phyloP scores from a whole-genome alignment of 2,113 vertebrate species.

The Psettodes erumei region DNA sequence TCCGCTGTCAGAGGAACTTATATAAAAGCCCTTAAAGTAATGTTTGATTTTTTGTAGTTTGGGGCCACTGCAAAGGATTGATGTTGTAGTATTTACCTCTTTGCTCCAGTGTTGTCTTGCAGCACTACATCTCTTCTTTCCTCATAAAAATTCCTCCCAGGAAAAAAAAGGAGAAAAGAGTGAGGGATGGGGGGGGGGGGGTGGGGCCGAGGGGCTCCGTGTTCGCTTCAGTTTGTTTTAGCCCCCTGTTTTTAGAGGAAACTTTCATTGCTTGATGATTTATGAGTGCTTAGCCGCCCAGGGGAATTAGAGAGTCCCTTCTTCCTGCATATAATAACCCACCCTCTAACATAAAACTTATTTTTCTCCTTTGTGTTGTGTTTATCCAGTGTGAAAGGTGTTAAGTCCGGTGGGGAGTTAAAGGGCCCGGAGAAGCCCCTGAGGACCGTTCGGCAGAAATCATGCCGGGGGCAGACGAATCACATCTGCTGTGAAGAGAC shows the following conservation, averaged over 20 bases:
- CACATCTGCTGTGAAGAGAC: slow-evolving; percentile 53
- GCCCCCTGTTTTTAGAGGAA: slow-evolving; percentile 77
- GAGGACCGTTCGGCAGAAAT: slow-evolving; percentile 42
- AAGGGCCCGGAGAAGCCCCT: slow-evolving; percentile 29
- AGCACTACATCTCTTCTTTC: slow-evolving; percentile 66
- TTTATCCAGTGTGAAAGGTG: slow-evolving; percentile 75
- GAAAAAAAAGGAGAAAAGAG: slow-evolving; percentile 48
- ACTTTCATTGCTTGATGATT: slow-evolving; percentile 83
- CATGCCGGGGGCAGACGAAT: slow-evolving; percentile 32
- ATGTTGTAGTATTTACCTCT: slow-evolving; percentile 53
- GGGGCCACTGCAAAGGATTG: slow-evolving; percentile 30
- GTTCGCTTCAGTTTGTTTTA: slow-evolving; percentile 79
- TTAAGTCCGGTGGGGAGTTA: slow-evolving; percentile 69
- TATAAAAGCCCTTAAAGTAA: slow-evolving; percentile 41
- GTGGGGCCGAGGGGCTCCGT: slow-evolving; percentile 49
- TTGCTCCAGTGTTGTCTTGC: slow-evolving; percentile 29
- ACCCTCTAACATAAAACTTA: slow-evolving; percentile 66
- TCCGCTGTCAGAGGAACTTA: slow-evolving; percentile 11
- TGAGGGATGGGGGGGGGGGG: slow-evolving; percentile 32
- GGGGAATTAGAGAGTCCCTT: slow-evolving; percentile 68
- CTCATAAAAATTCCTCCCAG: slow-evolving; percentile 77
- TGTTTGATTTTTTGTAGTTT: slow-evolving; percentile 24
- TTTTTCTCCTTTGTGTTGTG: slow-evolving; percentile 66
- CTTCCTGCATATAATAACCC: slow-evolving; percentile 70
- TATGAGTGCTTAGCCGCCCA: slow-evolving; percentile 70